Percentiles rank a stretch among this genome's conserved stretches.
phyloP scores from a whole-genome alignment of 2,888 invertebrate species.

The Heliconius ismenius region DNA sequence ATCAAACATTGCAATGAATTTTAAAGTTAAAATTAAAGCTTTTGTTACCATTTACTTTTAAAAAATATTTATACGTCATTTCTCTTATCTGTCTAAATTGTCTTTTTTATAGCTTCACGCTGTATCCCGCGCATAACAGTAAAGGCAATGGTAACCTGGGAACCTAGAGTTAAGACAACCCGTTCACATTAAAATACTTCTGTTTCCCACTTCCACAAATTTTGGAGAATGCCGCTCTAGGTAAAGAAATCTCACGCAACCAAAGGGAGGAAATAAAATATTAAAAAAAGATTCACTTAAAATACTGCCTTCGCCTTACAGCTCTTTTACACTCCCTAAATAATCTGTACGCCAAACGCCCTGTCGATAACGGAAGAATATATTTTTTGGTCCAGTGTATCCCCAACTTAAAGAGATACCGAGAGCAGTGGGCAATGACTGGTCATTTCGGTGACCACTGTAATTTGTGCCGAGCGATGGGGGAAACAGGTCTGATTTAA shows the following conservation, averaged over 20 bases:
- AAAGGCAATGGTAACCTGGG: neutral
- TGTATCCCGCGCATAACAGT: neutral
- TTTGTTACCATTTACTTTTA: too few relatives aligned
- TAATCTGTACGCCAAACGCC: too few relatives aligned
- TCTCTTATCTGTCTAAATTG: rapidly evolving
- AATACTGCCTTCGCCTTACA: too few relatives aligned
- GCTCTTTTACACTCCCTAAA: too few relatives aligned
- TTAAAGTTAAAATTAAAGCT: too few relatives aligned
- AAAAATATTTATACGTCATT: too few relatives aligned
- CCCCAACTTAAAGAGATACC: slow-evolving; percentile 18
- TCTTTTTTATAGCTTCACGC: neutral
- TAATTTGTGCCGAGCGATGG: slow-evolving; percentile 35
- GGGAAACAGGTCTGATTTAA: slow-evolving; percentile 25
- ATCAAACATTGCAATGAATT: neutral
- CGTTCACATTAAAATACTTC: neutral
- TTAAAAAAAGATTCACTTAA: too few relatives aligned
- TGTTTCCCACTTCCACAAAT: neutral
- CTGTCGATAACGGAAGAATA: too few relatives aligned
- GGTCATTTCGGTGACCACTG: slow-evolving; percentile 28
- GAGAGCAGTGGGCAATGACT: slow-evolving; percentile 27
- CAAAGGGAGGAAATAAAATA: too few relatives aligned
- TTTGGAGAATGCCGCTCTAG: neutral
- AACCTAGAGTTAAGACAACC: neutral
- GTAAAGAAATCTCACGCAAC: too few relatives aligned
- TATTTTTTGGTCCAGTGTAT: neutral